A percentile compares a stretch with the other conserved stretches of the same genome.
These are phyloP conservation scores for Micrastur ruficollis DNA, from an alignment of 2,797 vertebrate genomes.

Conservation along the genomic window DNA sequence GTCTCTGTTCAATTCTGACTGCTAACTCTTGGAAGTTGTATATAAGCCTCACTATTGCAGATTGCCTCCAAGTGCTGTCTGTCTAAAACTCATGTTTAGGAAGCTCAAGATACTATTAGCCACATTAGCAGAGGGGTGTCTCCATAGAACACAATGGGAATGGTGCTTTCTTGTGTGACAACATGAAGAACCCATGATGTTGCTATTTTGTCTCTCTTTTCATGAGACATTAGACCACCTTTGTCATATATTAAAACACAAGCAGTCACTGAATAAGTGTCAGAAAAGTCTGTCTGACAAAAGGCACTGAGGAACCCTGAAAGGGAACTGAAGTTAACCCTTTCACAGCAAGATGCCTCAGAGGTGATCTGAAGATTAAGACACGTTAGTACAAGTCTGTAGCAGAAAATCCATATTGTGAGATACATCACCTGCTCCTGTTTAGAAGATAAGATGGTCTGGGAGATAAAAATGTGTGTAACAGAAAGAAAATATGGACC, in stretches of 20 bases:
- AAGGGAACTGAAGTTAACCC: neutral
- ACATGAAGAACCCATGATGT: neutral
- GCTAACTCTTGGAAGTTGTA: neutral
- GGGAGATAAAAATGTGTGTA: neutral
- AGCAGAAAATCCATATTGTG: neutral
- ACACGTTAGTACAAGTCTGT: neutral
- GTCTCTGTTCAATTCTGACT: neutral
- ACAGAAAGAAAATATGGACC: neutral
- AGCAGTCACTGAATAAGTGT: neutral
- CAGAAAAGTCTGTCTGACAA: neutral
- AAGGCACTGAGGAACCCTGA: neutral
- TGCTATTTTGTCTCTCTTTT: neutral
- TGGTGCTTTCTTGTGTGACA: neutral
- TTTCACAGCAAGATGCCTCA: neutral
- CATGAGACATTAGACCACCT: neutral
- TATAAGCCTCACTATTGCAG: neutral
- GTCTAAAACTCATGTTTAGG: neutral
- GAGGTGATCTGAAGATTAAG: neutral
- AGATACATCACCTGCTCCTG: neutral
- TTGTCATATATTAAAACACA: neutral
- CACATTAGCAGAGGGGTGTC: neutral
- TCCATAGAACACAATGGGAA: neutral
- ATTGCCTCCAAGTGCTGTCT: neutral
- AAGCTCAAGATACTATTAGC: neutral
- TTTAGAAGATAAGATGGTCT: neutral